Evolutionary conservation across 2,113 vertebrate species (phyloP).

Genomic region (Pedionomus torquatus): DNA sequence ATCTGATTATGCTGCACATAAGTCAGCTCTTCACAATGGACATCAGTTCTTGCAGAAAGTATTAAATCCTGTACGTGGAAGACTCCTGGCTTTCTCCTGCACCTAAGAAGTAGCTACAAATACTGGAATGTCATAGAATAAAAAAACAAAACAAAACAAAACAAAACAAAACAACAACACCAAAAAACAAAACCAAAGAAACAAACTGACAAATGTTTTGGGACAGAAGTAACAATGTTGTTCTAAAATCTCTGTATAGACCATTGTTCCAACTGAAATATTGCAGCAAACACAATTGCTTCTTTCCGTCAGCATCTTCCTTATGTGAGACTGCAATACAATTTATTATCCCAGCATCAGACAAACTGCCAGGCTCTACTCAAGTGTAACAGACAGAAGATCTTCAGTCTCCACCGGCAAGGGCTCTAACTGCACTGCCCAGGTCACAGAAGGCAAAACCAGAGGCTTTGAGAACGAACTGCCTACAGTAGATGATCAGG

Average conservation of each 20-base stretch:
- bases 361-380: neutral
- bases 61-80: neutral
- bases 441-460: too few relatives aligned
- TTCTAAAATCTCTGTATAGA: neutral
- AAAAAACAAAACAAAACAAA: neutral
- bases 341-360: neutral
- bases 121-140: neutral
- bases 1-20: neutral
- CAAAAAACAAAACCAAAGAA: neutral
- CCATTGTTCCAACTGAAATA: neutral
- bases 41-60: neutral
- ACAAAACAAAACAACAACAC: neutral
- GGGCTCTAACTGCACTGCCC: too few relatives aligned
- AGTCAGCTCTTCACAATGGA: neutral
- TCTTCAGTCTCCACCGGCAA: too few relatives aligned
- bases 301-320: neutral
- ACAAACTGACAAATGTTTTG: neutral
- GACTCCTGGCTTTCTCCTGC: neutral
- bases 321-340: neutral
- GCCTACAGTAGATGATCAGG: too few relatives aligned
- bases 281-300: neutral
- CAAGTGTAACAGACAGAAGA: neutral
- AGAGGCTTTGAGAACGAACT: too few relatives aligned
- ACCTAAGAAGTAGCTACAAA: neutral
- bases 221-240: neutral